Evolutionary conservation across 2,113 vertebrate species (phyloP), one percentile per base, ranked within the genome.

Genomic region (Cervus canadensis): DNA sequence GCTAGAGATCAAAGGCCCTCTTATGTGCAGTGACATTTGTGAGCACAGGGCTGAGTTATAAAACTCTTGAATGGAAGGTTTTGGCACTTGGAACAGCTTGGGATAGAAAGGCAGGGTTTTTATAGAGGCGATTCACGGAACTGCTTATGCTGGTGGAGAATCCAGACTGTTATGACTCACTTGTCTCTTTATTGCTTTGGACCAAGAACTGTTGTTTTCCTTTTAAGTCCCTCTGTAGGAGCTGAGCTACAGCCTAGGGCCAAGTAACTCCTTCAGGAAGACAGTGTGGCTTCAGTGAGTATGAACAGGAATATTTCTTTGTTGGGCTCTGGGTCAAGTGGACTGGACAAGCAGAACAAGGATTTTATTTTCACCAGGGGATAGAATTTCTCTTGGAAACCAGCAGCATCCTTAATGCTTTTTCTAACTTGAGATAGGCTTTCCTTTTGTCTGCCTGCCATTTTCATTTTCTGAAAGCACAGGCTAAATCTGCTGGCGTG

Each of bases 1-100:
- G 97, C 90, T 19, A 6, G 95, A 97, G 97, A 98, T 98, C 97
- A 98, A 97, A 98, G 97, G 93, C 90, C 26, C 78, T 88, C 95
- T 98, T 96, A 96, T 98, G 96, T 91, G 95, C 82, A 48, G 92
- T 95, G 98, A 97, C 97, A 96, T 98, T 98, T 97, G 97, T 87
- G 96, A 98, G 97, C 96, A 95, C 92, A 97, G 95, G 94, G 67
- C 97, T 95, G 96, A 95, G 98, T 92, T 98, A 96, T 98, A 97
- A 98, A 97, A 96, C 97, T 96, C 95, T 94, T 97, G 98, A 98
- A 97, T 98, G 98, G 97, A 95, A 97, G 96, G 91, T 97, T 98
- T 97, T 96, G 98, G 98, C 97, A 91, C 95, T 97, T 62, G 88
- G 89, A 93, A 89, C 26, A 78, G 98, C 98, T 93, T 81, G 76